Evolutionary conservation across 2,888 invertebrate species (phyloP).

Genomic region (Torymus aiolomorphi): DNA sequence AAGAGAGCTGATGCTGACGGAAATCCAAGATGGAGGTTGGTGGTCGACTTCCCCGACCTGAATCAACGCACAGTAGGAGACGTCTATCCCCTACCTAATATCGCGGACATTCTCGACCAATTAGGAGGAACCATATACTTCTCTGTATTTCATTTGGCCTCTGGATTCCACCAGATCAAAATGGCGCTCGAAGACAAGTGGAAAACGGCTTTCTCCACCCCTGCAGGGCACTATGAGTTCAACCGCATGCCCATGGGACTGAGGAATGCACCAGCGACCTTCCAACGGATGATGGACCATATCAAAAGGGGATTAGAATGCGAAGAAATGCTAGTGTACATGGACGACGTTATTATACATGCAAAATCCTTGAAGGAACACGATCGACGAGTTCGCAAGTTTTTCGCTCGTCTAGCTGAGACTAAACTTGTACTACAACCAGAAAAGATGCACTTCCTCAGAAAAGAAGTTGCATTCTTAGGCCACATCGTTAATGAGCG

Average conservation of each 20-base stretch:
- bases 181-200: too few species aligned
- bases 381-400: neutral
- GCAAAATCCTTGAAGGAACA: neutral
- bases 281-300: too few species aligned
- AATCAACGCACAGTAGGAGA: neutral
- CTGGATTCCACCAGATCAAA: too few species aligned
- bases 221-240: too few species aligned
- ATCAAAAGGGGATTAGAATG: too few species aligned
- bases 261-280: neutral
- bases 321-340: too few species aligned
- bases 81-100: neutral
- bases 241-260: neutral
- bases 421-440: neutral
- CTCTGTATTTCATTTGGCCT: neutral
- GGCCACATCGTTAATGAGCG: neutral
- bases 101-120: neutral
- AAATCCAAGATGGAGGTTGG: neutral
- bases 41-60: neutral
- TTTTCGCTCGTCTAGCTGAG: neutral
- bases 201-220: too few species aligned
- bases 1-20: too few species aligned
- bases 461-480: conserved; percentile 6
- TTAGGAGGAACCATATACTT: neutral
- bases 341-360: neutral
- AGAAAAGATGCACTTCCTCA: neutral